Evolutionary conservation across 1,140 invertebrate species (phyloP).

Genomic region (Cherax quadricarinatus): DNA sequence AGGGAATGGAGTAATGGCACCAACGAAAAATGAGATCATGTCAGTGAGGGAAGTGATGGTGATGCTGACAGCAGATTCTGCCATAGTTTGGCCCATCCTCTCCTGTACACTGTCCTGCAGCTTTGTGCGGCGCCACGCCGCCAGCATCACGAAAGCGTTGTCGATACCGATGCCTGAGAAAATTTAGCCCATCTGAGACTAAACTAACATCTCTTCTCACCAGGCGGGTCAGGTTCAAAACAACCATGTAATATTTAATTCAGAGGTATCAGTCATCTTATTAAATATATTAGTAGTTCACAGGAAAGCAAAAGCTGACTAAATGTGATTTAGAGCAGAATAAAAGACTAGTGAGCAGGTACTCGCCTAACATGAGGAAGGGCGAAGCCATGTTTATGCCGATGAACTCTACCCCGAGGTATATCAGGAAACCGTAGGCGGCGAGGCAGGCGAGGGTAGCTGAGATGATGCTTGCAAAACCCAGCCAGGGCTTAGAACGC

Average conservation of each 20-base stretch:
- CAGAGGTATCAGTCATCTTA: too few species aligned
- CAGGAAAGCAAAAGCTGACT: too few species aligned
- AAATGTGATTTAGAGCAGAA: too few species aligned
- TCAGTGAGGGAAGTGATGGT: constrained; percentile 99
- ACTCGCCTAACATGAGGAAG: constrained; percentile 80
- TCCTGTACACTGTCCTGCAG: constrained; percentile 87
- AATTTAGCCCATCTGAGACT: too few species aligned
- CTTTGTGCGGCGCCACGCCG: constrained; percentile 91
- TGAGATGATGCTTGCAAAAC: constrained; percentile 93
- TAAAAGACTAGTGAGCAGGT: too few species aligned
- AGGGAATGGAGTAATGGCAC: constrained; percentile 95
- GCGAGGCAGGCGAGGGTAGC: constrained; percentile 92
- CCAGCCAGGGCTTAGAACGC: constrained; percentile 92
- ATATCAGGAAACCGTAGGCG: constrained; percentile 93
- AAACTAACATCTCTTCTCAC: too few species aligned
- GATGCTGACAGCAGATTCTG: constrained; percentile 97
- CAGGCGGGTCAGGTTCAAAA: too few species aligned
- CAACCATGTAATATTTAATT: too few species aligned
- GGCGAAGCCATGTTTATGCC: constrained; percentile 84
- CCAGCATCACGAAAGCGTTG: constrained; percentile 97
- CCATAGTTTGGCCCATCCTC: constrained; percentile 90
- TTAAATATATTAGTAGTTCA: too few species aligned
- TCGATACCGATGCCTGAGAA: constrained; percentile 94
- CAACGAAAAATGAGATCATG: constrained; percentile 96
- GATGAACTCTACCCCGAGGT: constrained; percentile 94